Base-by-base conservation (phyloP, 2,113 vertebrate genomes). In the Hoplias malabaricus region DNA sequence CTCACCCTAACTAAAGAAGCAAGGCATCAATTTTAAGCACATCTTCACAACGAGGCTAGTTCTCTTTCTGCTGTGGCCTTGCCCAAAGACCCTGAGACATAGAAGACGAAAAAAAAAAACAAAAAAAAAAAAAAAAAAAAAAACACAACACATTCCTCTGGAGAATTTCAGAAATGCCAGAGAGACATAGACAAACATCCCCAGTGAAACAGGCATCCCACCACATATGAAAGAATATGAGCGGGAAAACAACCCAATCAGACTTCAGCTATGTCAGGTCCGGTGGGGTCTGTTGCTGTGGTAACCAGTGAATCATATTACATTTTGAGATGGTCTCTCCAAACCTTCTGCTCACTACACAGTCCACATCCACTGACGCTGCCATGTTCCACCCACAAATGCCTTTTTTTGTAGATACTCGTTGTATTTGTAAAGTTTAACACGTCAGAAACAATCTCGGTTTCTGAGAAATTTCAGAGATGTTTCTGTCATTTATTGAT, bases 201-300 rank as follows among this genome's bases (percentile, higher is more conserved):
- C n/a, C 25, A 10, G 10, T 72, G 76, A 78, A 56, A 16, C 68
- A 68, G 69, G 25, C 81, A 46, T 31, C 31, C 38, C 36, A 54
- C 11, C 23, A 5, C 67, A 68, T 80, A 42, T 69, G 77, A 72
- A 65, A 53, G 36, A 21, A 10, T 68, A 68, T 50, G 40, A 73
- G 62, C 50, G 66, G 69, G 48, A 25, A 66, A 57, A 70, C 33
- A 73, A 62, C 42, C 33, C 23, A 38, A 12, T 19, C 23, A 46
- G 63, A 70, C 67, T 71, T 31, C 66, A 27, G 69, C 62, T 67
- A 23, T 67, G 65, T 82, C 73, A 23, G 72, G 65, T 82, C 73
- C 79, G 62, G 73, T 80, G 78, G 77, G 70, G 56, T 76, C 46
- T 27, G 68, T 80, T 75, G 57, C 81, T 71, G 75, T 61, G 63